These are phyloP conservation scores for Brachylomia viminalis DNA, from an alignment of 2,888 invertebrate species.

Conservation along the genomic window DNA sequence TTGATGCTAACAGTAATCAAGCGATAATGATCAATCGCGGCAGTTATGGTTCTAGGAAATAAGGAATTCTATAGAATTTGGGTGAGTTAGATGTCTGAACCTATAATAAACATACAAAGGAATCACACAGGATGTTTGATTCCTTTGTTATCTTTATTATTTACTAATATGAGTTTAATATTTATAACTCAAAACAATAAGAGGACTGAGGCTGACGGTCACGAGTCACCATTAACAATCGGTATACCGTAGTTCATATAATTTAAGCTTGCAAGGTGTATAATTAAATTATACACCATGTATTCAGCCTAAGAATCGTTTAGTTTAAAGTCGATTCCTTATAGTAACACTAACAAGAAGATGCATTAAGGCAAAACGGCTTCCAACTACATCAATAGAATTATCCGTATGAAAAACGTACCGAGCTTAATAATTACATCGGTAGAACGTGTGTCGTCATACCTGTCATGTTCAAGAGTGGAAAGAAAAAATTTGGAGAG, in stretches of 20 bases:
- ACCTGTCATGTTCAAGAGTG: conserved; percentile 71
- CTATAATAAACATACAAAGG: conserved; percentile 23
- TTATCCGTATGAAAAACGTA: conserved; percentile 70
- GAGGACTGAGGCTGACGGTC: conserved; percentile 3
- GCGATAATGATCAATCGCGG: conserved; percentile 47
- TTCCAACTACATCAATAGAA: conserved; percentile 65
- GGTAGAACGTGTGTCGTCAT: conserved; percentile 72
- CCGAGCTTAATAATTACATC: conserved; percentile 71
- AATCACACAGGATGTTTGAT: conserved; percentile 19
- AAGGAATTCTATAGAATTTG: conserved; percentile 29
- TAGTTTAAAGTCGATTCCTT: conserved; percentile 38
- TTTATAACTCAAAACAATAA: conserved; percentile 21
- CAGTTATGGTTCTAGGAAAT: conserved; percentile 50
- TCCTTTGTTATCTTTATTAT: conserved; percentile 38
- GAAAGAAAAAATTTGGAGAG: conserved; percentile 79
- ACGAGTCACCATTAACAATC: background rate
- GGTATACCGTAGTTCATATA: background rate
- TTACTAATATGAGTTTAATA: conserved; percentile 9
- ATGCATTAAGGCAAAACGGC: conserved; percentile 56
- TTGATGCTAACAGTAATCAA: conserved; percentile 52
- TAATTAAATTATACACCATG: conserved; percentile 18
- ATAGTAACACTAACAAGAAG: conserved; percentile 48
- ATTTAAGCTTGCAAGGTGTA: conserved; percentile 8
- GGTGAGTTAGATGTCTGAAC: conserved; percentile 19
- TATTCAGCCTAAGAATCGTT: conserved; percentile 30